Percentiles rank a stretch among this genome's conserved stretches.
phyloP scores from a whole-genome alignment of 2,113 vertebrate genomes.

The Carassius carassius region DNA sequence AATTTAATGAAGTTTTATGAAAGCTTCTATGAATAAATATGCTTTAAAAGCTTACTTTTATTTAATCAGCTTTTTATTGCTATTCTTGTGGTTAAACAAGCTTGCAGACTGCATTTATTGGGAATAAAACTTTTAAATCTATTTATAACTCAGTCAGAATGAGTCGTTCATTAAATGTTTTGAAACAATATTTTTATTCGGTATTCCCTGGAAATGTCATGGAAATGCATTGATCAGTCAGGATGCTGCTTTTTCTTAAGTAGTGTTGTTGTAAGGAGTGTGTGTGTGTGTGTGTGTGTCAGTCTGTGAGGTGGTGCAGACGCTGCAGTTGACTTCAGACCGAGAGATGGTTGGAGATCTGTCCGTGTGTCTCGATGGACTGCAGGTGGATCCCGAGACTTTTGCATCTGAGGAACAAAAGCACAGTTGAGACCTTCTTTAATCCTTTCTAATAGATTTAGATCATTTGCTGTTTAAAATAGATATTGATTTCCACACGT shows the following conservation, averaged over 20 bases:
- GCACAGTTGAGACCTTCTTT: constrained; percentile 76
- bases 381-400: constrained; percentile 88
- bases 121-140: background rate
- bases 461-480: background rate
- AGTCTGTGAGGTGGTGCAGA: constrained; percentile 95
- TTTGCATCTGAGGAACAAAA: constrained; percentile 72
- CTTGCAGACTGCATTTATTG: background rate
- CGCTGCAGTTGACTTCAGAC: constrained; percentile 84
- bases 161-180: background rate
- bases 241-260: background rate
- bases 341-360: constrained; percentile 90
- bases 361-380: constrained; percentile 91
- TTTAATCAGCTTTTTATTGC: background rate
- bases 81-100: background rate
- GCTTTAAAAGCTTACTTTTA: background rate
- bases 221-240: background rate
- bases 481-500: background rate
- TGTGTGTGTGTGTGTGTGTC: constrained; percentile 1
- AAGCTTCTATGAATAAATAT: background rate
- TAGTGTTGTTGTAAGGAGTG: background rate
- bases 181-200: background rate
- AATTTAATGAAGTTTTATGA: too few species aligned
- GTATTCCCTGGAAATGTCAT: background rate
- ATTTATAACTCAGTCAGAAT: background rate
- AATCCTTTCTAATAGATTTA: background rate